phyloP scores from a whole-genome alignment of 2,797 vertebrate species.

The Xiphophorus birchmanni region DNA sequence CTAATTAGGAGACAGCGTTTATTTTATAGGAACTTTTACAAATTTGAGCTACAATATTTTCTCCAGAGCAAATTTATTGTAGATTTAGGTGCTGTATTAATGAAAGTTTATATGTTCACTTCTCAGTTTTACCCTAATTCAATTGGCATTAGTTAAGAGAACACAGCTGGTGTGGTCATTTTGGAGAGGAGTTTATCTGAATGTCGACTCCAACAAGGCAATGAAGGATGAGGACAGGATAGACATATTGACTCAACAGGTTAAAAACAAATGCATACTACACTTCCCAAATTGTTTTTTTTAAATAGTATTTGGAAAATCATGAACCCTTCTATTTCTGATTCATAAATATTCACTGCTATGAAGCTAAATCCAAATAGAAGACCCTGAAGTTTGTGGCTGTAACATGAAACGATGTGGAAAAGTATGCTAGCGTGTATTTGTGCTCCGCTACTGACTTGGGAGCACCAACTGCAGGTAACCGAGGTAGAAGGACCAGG shows the following conservation, averaged over 20 bases:
- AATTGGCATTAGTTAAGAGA: no score
- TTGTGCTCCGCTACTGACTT: constrained; percentile 68
- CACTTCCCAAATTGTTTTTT: neutral
- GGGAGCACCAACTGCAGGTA: constrained; percentile 89
- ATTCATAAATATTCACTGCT: neutral
- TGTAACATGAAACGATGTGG: neutral
- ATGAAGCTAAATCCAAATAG: neutral
- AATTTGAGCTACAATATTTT: no score
- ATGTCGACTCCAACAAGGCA: no score
- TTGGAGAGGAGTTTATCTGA: no score
- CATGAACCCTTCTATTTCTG: neutral
- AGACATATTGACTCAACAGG: neutral
- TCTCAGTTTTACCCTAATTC: no score
- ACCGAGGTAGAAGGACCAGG: constrained; percentile 91
- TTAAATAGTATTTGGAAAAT: neutral
- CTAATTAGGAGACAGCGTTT: no score
- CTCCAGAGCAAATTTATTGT: no score
- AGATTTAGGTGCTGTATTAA: no score
- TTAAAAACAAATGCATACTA: neutral
- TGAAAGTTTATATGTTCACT: no score
- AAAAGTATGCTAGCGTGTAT: neutral
- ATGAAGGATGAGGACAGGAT: no score
- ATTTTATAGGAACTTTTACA: no score
- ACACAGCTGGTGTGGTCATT: no score
- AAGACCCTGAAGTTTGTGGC: neutral